These are phyloP conservation scores for Cladorhizidae sp. DNA, from an alignment of 37 sponge, comb jelly and placozoan species.

Conservation along the genomic window DNA sequence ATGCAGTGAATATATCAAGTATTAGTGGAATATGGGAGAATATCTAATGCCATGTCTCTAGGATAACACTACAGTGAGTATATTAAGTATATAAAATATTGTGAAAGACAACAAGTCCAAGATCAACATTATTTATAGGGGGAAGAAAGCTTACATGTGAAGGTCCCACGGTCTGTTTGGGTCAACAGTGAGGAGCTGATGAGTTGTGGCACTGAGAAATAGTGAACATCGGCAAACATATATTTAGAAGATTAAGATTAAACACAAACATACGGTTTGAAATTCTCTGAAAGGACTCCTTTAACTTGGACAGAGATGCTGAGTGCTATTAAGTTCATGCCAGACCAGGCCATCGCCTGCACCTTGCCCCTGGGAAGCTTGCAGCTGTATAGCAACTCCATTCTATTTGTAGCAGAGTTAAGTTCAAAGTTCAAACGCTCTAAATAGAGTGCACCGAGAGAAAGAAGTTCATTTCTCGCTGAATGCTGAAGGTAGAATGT, in stretches of 20 bases:
- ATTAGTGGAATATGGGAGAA: no score
- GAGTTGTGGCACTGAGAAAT: constrained; percentile 18
- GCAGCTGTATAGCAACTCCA: constrained; percentile 57
- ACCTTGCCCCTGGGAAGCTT: constrained; percentile 32
- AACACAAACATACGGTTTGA: constrained; percentile 17
- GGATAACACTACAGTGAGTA: no score
- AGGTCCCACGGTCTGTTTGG: constrained; percentile 71
- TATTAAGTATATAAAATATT: no score
- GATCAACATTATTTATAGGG: not conserved
- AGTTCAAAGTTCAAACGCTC: not conserved
- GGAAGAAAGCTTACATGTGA: constrained; percentile 22
- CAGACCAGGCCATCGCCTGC: constrained; percentile 60
- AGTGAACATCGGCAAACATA: not conserved
- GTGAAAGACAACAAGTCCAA: no score
- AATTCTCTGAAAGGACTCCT: constrained; percentile 29
- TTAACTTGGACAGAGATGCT: constrained; percentile 43
- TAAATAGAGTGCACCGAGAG: not conserved
- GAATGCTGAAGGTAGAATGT: not conserved
- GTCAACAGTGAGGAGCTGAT: constrained; percentile 57
- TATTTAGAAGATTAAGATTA: no score
- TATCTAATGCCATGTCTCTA: no score
- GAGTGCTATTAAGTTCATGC: constrained; percentile 52
- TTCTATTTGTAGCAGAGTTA: not conserved
- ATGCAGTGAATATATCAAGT: no score
- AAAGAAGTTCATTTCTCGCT: no score